Conservation (phyloP, 2,113 vertebrate species). For the Sinosuthora webbiana region DNA sequence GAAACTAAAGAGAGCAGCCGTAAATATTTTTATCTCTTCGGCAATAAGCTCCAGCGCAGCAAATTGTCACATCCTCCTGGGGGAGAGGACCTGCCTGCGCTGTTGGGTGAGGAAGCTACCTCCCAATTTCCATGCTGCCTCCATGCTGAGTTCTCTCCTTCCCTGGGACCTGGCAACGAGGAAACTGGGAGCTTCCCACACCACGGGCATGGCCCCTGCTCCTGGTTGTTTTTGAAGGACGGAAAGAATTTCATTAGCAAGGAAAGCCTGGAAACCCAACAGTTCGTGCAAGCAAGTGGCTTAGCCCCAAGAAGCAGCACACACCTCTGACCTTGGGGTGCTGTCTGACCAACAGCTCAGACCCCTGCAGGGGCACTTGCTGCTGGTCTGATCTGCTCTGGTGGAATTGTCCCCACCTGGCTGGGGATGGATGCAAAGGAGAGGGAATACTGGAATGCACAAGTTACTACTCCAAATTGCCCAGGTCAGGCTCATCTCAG, state of each 20-base stretch:
- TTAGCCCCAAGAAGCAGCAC: neutral
- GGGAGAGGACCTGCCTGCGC: accelerated
- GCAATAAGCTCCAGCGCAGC: conserved; percentile 8
- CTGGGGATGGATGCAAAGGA: neutral
- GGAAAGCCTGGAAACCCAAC: neutral
- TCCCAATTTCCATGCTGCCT: accelerated
- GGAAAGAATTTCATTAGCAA: neutral
- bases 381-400: neutral
- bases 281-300: neutral
- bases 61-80: neutral
- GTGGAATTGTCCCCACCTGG: neutral
- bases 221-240: neutral
- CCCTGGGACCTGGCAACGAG: accelerated
- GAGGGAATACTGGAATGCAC: neutral
- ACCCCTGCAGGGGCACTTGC: neutral
- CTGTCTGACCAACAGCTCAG: neutral
- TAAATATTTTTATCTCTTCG: conserved; percentile 55
- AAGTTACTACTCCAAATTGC: neutral
- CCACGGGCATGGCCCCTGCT: neutral
- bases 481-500: accelerated
- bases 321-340: neutral
- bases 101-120: accelerated
- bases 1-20: neutral
- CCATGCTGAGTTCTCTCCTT: accelerated
- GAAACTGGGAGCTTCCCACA: neutral